Percentiles rank a stretch among this genome's conserved stretches.
Conservation (phyloP, 1,140 invertebrate species). For the Heterodera schachtii region DNA sequence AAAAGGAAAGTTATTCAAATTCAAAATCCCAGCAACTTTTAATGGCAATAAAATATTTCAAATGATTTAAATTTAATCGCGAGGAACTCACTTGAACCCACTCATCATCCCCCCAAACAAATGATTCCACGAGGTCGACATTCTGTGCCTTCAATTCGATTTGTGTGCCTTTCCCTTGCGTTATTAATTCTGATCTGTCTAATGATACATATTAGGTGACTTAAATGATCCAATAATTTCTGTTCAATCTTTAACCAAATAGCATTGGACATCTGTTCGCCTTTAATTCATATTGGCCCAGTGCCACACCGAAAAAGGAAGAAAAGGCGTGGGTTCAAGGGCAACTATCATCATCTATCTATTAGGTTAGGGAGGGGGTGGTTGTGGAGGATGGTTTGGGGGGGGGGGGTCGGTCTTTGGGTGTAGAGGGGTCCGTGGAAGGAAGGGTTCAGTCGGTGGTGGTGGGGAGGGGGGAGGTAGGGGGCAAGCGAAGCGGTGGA, state of each 20-base stretch:
- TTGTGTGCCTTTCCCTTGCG: not conserved
- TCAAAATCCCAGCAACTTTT: no score
- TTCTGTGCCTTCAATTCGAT: not conserved
- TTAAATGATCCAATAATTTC: no score
- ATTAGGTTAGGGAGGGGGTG: conserved; percentile 11
- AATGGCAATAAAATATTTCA: no score
- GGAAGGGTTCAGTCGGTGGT: conserved; percentile 10
- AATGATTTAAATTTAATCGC: no score
- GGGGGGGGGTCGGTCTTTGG: not conserved
- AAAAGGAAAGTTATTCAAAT: not conserved
- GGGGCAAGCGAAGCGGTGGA: conserved; percentile 9
- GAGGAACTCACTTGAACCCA: conserved; percentile 1
- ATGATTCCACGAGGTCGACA: conserved; percentile 10
- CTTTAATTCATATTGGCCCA: not conserved
- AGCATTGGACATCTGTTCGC: not conserved
- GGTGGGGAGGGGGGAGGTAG: not conserved
- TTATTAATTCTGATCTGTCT: no score
- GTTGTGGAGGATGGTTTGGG: not conserved
- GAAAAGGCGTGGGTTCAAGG: conserved; percentile 7
- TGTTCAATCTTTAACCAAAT: not conserved
- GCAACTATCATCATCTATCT: conserved; percentile 4
- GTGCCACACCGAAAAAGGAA: not conserved
- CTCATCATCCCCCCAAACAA: conserved; percentile 16
- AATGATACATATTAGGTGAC: not conserved
- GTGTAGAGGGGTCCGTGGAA: not conserved